Conservation (phyloP, 2,888 invertebrate genomes). For the Escarpia spicata region DNA sequence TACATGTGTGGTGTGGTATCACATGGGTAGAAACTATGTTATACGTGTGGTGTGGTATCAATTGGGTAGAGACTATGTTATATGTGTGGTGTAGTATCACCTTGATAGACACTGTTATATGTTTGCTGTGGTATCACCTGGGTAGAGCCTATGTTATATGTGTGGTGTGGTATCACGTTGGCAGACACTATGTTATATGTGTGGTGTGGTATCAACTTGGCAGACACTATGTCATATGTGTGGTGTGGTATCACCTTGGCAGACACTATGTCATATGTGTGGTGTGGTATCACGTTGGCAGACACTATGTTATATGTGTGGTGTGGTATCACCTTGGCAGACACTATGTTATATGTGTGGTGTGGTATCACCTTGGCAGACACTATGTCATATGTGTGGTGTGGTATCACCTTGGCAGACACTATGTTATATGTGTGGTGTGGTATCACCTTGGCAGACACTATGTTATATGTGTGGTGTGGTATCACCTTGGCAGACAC, state of each 20-base stretch:
- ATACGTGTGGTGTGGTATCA: neutral
- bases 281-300: too few relatives aligned
- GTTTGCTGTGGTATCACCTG: too few relatives aligned
- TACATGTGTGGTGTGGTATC: too few relatives aligned
- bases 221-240: neutral
- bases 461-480: too few relatives aligned
- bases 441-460: constrained; percentile 73
- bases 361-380: too few relatives aligned
- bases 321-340: constrained; percentile 71
- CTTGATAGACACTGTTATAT: constrained; percentile 70
- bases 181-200: constrained; percentile 67
- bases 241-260: constrained; percentile 68
- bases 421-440: neutral
- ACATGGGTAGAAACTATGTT: too few relatives aligned
- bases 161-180: constrained; percentile 62
- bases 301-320: neutral
- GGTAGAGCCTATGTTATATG: too few relatives aligned
- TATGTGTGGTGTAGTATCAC: constrained; percentile 26
- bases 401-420: neutral
- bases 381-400: too few relatives aligned
- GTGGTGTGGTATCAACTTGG: too few relatives aligned
- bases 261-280: constrained; percentile 59
- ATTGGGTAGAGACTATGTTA: neutral
- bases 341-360: too few relatives aligned
- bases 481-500: neutral